These are phyloP conservation scores for Drosophila yakuba DNA, from an alignment of 1,140 invertebrate species.

Conservation along the genomic window DNA sequence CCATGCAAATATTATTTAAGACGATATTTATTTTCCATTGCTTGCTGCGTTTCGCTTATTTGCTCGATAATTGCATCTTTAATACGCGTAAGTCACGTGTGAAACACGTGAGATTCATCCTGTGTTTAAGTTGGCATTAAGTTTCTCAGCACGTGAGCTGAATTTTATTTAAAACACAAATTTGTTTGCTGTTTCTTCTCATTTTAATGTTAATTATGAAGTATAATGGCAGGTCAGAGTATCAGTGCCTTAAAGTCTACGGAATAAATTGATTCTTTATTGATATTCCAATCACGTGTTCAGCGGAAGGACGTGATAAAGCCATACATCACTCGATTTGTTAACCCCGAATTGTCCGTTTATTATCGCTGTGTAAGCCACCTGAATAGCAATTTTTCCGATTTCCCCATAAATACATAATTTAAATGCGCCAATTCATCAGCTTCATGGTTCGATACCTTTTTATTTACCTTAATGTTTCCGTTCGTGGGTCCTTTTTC, in stretches of 20 bases:
- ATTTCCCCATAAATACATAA: conserved; percentile 47
- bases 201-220: conserved; percentile 7
- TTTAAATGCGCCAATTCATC: conserved; percentile 60
- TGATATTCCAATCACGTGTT: conserved; percentile 29
- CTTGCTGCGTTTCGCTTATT: conserved; percentile 5
- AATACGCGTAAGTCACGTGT: conserved; percentile 23
- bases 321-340: conserved; percentile 48
- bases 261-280: conserved; percentile 13
- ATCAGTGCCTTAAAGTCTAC: conserved; percentile 10
- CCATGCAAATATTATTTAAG: not conserved
- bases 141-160: conserved; percentile 11
- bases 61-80: conserved; percentile 19
- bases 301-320: conserved; percentile 37
- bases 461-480: conserved; percentile 54
- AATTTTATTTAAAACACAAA: conserved; percentile 11
- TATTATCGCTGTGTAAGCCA: conserved; percentile 42
- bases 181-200: not conserved
- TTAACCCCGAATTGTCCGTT: conserved; percentile 57
- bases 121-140: conserved; percentile 2
- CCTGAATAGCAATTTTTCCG: conserved; percentile 38
- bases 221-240: not conserved
- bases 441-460: conserved; percentile 53
- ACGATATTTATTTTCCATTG: not conserved
- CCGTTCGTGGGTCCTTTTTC: conserved; percentile 28
- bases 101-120: conserved; percentile 2